Percentiles rank a stretch among this genome's conserved stretches.
Conservation (phyloP, 2,888 invertebrate species). For the Ferdinandea cuprea region DNA sequence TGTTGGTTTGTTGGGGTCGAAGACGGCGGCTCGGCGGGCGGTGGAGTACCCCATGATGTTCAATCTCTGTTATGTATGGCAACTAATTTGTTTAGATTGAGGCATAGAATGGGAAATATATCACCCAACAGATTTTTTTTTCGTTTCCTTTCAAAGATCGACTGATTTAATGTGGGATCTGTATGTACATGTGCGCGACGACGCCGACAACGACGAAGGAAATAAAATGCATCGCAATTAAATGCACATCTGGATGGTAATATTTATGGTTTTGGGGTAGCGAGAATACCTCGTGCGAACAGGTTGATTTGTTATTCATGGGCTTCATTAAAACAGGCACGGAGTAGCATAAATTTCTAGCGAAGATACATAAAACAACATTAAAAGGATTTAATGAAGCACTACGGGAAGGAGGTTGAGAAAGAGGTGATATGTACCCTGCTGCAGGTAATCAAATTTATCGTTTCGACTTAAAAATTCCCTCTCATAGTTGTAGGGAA, state of each 20-base stretch:
- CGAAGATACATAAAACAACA: constrained; percentile 36
- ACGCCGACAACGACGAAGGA: constrained; percentile 2
- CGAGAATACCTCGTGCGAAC: constrained; percentile 32
- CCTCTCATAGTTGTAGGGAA: neutral
- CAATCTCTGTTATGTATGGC: constrained; percentile 70
- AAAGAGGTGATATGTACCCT: neutral
- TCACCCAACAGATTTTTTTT: constrained; percentile 11
- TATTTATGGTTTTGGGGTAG: constrained; percentile 16
- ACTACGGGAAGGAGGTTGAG: too few relatives aligned
- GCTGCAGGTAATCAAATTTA: constrained; percentile 32
- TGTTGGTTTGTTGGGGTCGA: too few relatives aligned
- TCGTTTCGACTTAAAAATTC: constrained; percentile 14
- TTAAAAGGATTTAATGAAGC: constrained; percentile 42
- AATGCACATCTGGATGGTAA: constrained; percentile 51
- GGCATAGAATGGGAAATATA: constrained; percentile 55
- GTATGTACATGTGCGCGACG: neutral
- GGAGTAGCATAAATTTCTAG: constrained; percentile 54
- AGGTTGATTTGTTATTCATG: constrained; percentile 60
- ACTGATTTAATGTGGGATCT: constrained; percentile 40
- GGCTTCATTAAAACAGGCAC: constrained; percentile 36
- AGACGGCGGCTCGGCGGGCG: neutral
- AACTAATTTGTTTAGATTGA: constrained; percentile 74
- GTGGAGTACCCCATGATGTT: constrained; percentile 42
- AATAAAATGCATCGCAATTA: constrained; percentile 51
- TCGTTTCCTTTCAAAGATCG: constrained; percentile 37